phyloP scores from a whole-genome alignment of 2,797 vertebrate species.

The Sebastes iracundus region DNA sequence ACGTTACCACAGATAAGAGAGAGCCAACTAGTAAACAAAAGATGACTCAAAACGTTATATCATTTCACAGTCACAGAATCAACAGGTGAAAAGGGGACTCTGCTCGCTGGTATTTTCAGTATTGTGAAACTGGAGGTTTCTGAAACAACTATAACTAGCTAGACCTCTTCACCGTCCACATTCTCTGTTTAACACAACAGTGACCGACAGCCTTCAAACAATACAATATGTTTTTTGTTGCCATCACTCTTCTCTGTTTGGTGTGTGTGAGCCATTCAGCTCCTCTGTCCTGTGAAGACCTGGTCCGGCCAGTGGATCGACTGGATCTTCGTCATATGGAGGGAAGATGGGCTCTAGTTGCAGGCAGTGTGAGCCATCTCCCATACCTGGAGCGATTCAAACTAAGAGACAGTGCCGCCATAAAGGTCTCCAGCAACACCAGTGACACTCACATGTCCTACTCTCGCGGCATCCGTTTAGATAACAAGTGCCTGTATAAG shows the following conservation, averaged over 20 bases:
- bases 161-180: background rate
- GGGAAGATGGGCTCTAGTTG: slow-evolving; percentile 40
- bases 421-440: slow-evolving; percentile 7
- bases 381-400: slow-evolving; percentile 16
- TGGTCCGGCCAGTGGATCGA: slow-evolving; percentile 18
- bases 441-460: background rate
- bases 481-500: background rate
- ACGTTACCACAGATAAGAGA: background rate
- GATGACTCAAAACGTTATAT: background rate
- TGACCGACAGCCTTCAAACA: background rate
- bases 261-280: slow-evolving; percentile 22
- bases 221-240: slow-evolving; percentile 21
- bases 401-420: slow-evolving; percentile 32
- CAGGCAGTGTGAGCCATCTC: slow-evolving; percentile 19
- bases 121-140: background rate
- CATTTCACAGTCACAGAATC: background rate
- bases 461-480: slow-evolving; percentile 5
- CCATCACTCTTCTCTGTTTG: background rate
- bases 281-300: slow-evolving; percentile 35
- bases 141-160: background rate
- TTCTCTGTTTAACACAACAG: background rate
- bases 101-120: background rate
- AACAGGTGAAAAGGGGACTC: background rate
- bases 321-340: background rate
- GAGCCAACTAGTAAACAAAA: background rate